These are phyloP conservation scores for Phylloscopus whistleri DNA, from an alignment of 2,113 vertebrate genomes.

Conservation along the genomic window DNA sequence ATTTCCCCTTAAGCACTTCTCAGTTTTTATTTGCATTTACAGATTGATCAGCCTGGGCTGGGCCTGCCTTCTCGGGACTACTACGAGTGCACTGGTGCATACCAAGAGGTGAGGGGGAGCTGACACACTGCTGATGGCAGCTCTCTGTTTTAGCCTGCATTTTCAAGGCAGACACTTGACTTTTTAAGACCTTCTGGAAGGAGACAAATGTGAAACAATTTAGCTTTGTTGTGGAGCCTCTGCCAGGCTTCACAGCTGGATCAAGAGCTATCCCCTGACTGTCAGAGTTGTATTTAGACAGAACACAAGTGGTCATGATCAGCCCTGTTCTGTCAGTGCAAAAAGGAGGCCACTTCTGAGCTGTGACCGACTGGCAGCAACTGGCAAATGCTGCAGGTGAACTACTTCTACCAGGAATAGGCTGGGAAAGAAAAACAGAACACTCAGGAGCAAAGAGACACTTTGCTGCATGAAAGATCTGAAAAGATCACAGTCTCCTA, in stretches of 20 bases:
- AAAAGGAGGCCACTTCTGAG: background rate
- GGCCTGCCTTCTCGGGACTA: conserved; percentile 91
- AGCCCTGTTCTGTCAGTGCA: background rate
- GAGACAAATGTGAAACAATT: background rate
- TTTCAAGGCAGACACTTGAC: background rate
- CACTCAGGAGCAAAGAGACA: background rate
- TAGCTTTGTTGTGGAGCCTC: background rate
- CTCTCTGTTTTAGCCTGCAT: fast-evolving
- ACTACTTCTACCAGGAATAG: background rate
- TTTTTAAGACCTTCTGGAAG: background rate
- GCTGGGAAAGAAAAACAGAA: background rate
- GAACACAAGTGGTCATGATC: background rate
- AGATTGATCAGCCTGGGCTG: conserved; percentile 92
- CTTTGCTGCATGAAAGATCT: background rate
- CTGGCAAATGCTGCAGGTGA: background rate
- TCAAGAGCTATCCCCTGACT: background rate
- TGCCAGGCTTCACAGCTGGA: background rate
- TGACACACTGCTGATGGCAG: background rate
- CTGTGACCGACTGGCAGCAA: fast-evolving
- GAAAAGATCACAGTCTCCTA: background rate
- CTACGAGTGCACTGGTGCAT: conserved; percentile 84
- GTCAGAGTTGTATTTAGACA: background rate
- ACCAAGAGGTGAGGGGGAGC: conserved; percentile 79
- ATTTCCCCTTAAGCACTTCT: background rate
- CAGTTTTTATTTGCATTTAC: background rate